Evolutionary conservation across 2,888 invertebrate genomes (phyloP), one percentile per base, ranked within the genome.

Genomic region (Amiota minor): DNA sequence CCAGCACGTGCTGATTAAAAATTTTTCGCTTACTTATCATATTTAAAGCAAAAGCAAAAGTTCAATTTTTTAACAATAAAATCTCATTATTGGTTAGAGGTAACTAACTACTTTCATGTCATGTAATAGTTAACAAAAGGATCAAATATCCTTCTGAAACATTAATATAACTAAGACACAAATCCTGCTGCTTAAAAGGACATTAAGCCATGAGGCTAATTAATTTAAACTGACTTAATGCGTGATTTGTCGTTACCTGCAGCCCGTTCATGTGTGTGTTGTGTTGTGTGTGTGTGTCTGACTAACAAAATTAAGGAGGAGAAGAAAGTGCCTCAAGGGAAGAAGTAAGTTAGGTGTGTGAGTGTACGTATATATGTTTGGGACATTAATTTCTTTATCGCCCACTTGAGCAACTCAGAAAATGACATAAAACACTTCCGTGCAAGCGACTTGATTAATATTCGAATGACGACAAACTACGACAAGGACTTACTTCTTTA

Each of bases 371-470:
- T n/a, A 12, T 53, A n/a, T 16, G 59, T 59, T n/a, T 59, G 62
- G 14, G 62, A 62, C 62, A 62, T 62, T 45, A 62, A 62, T 62
- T 62, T 35, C 62, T 62, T 62, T 62, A 62, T 62, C 62, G 62
- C 62, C 16, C 62, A 62, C 62, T 62, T 62, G 45, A 62, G 62
- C 62, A 35, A 45, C 50, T 59, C 49, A 35, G 16, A 14, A 65
- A 53, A 72, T 23, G 47, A 53, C 72, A 64, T 64, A 72, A 72
- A 72, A 56, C 65, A 65, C 65, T 56, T 72, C 61, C 61, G 56
- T 65, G 35, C 64, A 59, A 53, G 18, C 2, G 23, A 72, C 75
- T 75, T 73, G 74, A 77, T 75, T 75, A 77, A 73, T 72, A 75
- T 75, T 77, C 77, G 72, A 75, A 16, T 20, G 18, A 59, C 53